Evolutionary conservation across 2,888 invertebrate species (phyloP), one percentile per base, ranked within the genome.

Genomic region (Pterobdella sp.): DNA sequence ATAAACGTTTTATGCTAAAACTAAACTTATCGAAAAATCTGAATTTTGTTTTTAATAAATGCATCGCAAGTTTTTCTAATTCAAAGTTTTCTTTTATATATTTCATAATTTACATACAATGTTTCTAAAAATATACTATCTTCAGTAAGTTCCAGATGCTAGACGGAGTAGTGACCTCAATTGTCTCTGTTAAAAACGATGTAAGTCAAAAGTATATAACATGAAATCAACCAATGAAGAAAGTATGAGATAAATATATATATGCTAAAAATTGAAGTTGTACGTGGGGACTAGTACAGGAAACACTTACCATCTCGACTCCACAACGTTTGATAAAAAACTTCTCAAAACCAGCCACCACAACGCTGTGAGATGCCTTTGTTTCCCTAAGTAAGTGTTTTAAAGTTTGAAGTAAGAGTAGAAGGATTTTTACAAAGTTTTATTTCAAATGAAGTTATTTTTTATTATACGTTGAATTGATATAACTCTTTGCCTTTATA

Each of bases 271-370:
- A 74, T 31, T 73, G 34, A 79, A 87, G 77, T 86, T 93, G 73
- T 86, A 91, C 42, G 90, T 89, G 0, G 93, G 91, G 0, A 94
- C 93, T 0, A 85, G 86, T 1, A 85, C 86, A 77, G 90, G 91
- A 79, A 92, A 94, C 86, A 90, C 94, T 75, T 93, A 90, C 84
- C 87, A 88, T 68, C 87, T 94, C 68, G 87, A 89, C 79, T 82
- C 90, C 42, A 84, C 85, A 26, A 88, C 88, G 29, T 91, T 93
- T 82, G 84, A 86, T 3, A 86, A 89, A 0, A 88, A 88, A 68
- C 85, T 94, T 32, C 84, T 91, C 0, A 87, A 90, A 75, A 93
- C 94, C 0, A 92, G 93, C 79, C 94, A 94, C 80, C 88, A 89
- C 1, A 88, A 88, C 49, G 86, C 90, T 0, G 90, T 95, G 77